Evolutionary conservation across 2,113 vertebrate species (phyloP).

Genomic region (Callipepla squamata): DNA sequence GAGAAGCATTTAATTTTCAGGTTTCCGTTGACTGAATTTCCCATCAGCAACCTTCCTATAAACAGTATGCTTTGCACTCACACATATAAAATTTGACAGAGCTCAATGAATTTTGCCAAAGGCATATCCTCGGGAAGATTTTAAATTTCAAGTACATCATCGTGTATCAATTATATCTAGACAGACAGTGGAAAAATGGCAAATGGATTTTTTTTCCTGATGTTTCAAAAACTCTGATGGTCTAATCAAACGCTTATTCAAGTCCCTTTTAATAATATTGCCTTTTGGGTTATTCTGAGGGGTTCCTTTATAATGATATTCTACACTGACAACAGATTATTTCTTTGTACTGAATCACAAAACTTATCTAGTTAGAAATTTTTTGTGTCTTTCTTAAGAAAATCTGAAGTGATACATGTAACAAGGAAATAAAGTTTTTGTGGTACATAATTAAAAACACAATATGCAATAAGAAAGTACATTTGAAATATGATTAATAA

Average conservation of each 20-base stretch:
- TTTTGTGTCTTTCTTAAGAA: background rate
- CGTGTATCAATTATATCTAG: background rate
- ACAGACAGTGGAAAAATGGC: background rate
- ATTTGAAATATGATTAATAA: background rate
- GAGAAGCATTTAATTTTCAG: background rate
- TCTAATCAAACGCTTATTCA: background rate
- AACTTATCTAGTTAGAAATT: background rate
- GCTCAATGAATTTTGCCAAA: background rate
- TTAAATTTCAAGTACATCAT: background rate
- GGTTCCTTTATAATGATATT: background rate
- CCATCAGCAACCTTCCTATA: background rate
- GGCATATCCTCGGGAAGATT: background rate
- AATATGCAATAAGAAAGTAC: background rate
- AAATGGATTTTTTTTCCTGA: background rate
- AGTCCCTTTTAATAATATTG: background rate
- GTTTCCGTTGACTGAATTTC: conserved; percentile 23
- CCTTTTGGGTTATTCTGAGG: background rate
- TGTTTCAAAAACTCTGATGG: background rate
- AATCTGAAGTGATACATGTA: background rate
- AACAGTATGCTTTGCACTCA: background rate
- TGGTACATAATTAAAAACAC: background rate
- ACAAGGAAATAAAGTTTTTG: fast-evolving
- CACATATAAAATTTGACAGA: background rate
- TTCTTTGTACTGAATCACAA: background rate
- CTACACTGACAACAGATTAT: background rate